Base-by-base conservation (phyloP, 2,113 vertebrate genomes). In the Sinosuthora webbiana region DNA sequence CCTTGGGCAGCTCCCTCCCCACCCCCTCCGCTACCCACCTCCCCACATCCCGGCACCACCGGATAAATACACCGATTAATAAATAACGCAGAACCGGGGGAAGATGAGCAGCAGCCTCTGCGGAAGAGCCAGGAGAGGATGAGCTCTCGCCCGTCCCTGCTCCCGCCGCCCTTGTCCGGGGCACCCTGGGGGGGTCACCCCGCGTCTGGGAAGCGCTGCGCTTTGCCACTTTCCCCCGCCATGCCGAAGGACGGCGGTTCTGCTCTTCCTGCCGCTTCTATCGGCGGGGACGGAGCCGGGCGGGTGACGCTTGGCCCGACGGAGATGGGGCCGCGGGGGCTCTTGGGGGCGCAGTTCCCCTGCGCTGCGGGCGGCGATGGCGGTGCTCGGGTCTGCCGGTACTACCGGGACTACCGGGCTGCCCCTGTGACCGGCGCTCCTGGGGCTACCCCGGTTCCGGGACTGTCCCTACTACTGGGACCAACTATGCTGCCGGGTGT, bases 301-400 rank as follows among this genome's bases (percentile, higher is more conserved):
- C 2, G 49, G 52, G 35, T 41, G 83, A 12, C n/a, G 9, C 64
- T 70, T 8, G 67, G 39, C 62, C 69, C 28, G 33, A 15, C 5
- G 39, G 84, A 73, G 42, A 76, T 37, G 83, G 87, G 89, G 67
- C 83, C 2, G 25, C 17, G 79, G 87, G 89, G 79, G 83, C 70
- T 90, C 79, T 75, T 93, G 94, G 92, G 92, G 94, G 92, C 94
- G 95, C 94, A 83, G 90, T 93, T 96, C 80, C 53, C 68, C 76
- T 63, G 68, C 79, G 30, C 91, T 87, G 95, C 53, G 35, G 95
- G 90, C 59, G 75, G 70, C 59, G 45, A 33, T n/a, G 60, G 33
- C 52, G 52, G 47, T 21, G 49, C n/a, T 79, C 41, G 57, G 69
- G 30, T 73, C 56, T 45, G 19, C 27, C 85, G 64, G 75, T 15